These are phyloP conservation scores for Lycophotia porphyrea DNA, from an alignment of 2,888 invertebrate species.

Conservation along the genomic window DNA sequence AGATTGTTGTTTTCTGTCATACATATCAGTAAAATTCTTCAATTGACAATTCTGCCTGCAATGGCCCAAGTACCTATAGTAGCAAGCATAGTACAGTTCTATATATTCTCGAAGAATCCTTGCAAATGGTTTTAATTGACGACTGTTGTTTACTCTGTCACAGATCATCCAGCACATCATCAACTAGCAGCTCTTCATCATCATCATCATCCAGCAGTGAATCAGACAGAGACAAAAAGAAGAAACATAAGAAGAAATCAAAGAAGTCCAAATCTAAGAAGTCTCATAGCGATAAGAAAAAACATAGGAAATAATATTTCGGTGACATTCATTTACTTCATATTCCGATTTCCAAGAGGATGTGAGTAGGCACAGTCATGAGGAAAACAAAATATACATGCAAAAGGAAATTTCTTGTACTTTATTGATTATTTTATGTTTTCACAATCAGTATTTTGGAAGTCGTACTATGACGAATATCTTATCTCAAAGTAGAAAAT, in stretches of 20 bases:
- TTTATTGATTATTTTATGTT: not conserved
- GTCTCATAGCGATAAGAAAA: slow-evolving; percentile 76
- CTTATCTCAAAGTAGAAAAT: not conserved
- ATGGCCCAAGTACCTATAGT: not conserved
- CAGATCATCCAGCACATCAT: slow-evolving; percentile 82
- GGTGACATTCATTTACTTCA: slow-evolving; percentile 12
- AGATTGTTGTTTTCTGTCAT: not conserved
- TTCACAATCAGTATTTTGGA: not conserved
- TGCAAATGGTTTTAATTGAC: not conserved
- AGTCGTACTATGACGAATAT: not conserved
- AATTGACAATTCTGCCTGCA: not conserved
- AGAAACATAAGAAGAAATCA: slow-evolving; percentile 78
- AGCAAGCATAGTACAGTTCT: not conserved
- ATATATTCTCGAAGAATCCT: not conserved
- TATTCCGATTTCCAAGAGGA: not conserved
- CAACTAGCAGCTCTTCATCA: slow-evolving; percentile 71
- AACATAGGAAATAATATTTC: slow-evolving; percentile 72
- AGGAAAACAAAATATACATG: not conserved
- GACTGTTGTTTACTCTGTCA: not conserved
- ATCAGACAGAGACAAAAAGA: slow-evolving; percentile 74
- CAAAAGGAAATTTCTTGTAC: not conserved
- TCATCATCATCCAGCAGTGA: slow-evolving; percentile 78
- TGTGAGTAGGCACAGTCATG: not conserved
- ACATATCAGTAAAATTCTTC: not conserved
- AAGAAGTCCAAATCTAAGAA: slow-evolving; percentile 76